These are phyloP conservation scores for Oryzias sinensis DNA, from an alignment of 2,797 vertebrate genomes.

Conservation along the genomic window DNA sequence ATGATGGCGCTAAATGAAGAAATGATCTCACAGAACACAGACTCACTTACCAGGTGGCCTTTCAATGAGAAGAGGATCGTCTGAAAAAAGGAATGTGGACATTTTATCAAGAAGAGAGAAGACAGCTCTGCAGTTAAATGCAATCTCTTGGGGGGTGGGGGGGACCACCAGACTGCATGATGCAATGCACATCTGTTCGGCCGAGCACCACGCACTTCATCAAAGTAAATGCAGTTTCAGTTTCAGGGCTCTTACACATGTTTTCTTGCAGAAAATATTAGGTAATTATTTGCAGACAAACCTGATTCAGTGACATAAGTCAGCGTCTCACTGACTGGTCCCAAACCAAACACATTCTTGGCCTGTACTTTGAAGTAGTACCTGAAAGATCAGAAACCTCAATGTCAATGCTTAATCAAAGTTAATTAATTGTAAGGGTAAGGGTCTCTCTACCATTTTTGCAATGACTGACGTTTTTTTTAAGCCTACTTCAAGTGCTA, in stretches of 20 bases:
- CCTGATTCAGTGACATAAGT: slow-evolving; percentile 97
- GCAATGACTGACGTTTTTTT: slow-evolving; percentile 52
- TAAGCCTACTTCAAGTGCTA: slow-evolving; percentile 12
- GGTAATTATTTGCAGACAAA: slow-evolving; percentile 59
- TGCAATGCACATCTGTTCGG: slow-evolving; percentile 22
- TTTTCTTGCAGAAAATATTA: background rate
- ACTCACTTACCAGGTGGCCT: slow-evolving; percentile 96
- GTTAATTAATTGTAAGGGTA: slow-evolving; percentile 19
- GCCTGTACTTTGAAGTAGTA: slow-evolving; percentile 99
- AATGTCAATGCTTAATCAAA: slow-evolving; percentile 18
- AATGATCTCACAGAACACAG: background rate
- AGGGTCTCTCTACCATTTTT: slow-evolving; percentile 23
- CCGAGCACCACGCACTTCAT: background rate
- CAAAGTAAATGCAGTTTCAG: background rate
- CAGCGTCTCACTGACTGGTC: slow-evolving; percentile 90
- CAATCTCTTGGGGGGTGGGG: slow-evolving; percentile 30
- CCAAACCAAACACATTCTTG: slow-evolving; percentile 91
- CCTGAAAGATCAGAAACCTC: slow-evolving; percentile 71
- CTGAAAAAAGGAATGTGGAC: slow-evolving; percentile 71
- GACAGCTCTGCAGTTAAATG: slow-evolving; percentile 36
- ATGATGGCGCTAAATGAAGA: background rate
- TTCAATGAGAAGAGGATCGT: slow-evolving; percentile 95
- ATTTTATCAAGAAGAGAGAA: slow-evolving; percentile 46
- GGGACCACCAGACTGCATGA: slow-evolving; percentile 11
- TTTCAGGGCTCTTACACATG: too few relatives aligned